A percentile compares a stretch with the other conserved stretches of the same genome.
Conservation (phyloP, 2,113 vertebrate species). For the Dolichallabes microphthalmus region DNA sequence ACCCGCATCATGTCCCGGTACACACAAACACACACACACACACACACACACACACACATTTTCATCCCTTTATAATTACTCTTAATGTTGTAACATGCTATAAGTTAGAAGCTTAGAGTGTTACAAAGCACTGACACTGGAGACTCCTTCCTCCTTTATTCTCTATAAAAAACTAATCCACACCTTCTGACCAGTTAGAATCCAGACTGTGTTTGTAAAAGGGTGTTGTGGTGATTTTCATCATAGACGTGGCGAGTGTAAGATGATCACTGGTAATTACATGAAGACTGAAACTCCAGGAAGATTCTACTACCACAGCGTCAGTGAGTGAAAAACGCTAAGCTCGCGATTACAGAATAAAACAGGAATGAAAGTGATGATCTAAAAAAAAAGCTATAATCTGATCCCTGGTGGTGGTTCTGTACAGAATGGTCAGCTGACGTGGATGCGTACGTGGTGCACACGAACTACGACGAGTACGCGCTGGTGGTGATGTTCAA, state of each 20-base stretch:
- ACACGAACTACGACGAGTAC: slow-evolving; percentile 87
- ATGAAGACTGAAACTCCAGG: slow-evolving; percentile 67
- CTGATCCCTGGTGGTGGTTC: not conserved
- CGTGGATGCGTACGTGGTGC: slow-evolving; percentile 79
- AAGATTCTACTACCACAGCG: slow-evolving; percentile 59
- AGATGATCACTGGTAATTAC: slow-evolving; percentile 59
- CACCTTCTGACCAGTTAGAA: not conserved
- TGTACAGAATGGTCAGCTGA: slow-evolving; percentile 73
- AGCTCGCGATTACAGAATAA: not conserved
- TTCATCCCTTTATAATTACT: not conserved
- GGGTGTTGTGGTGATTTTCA: not conserved
- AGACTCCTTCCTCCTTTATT: not conserved
- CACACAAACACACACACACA: not conserved
- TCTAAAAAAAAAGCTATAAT: not conserved
- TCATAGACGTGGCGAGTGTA: slow-evolving; percentile 66
- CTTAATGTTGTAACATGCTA: not conserved
- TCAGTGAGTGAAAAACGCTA: slow-evolving; percentile 55
- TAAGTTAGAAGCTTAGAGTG: not conserved
- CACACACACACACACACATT: slow-evolving; percentile 10
- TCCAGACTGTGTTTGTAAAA: not conserved
- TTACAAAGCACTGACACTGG: not conserved
- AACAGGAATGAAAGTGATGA: not conserved
- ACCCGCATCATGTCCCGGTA: slow-evolving; percentile 58
- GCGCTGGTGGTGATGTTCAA: slow-evolving; percentile 79
- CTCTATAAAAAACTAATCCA: not conserved